phyloP scores from a whole-genome alignment of 2,113 vertebrate species.

The Amphilophus citrinellus region DNA sequence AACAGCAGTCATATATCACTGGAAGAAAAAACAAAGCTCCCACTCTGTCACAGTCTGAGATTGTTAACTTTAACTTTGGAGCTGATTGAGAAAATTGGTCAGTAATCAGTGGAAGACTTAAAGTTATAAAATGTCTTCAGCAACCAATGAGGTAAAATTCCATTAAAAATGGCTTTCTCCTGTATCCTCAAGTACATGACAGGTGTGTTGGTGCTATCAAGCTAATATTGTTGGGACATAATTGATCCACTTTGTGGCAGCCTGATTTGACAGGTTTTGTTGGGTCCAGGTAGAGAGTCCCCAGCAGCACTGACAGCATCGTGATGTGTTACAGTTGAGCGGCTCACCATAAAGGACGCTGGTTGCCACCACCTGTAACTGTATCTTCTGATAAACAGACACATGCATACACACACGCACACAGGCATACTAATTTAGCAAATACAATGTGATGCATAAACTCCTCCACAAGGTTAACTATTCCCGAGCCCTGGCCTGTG shows the following conservation, averaged over 20 bases:
- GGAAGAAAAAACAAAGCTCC: background rate
- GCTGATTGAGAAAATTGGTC: background rate
- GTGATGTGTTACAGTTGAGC: background rate
- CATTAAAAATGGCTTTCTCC: constrained; percentile 44
- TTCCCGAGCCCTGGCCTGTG: constrained; percentile 22
- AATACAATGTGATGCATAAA: constrained; percentile 28
- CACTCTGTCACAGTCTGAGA: too few species aligned
- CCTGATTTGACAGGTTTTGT: background rate
- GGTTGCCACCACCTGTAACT: background rate
- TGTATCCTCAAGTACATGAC: constrained; percentile 43
- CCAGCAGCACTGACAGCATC: background rate
- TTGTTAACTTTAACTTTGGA: background rate
- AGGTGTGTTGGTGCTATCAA: constrained; percentile 10
- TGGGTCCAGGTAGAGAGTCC: background rate
- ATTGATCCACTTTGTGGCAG: constrained; percentile 25
- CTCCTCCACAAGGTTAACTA: constrained; percentile 17
- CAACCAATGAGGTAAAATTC: constrained; percentile 29
- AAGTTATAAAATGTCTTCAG: constrained; percentile 55
- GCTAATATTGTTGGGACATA: constrained; percentile 11
- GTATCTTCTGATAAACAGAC: constrained; percentile 35
- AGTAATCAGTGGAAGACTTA: background rate
- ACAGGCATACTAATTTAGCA: too few species aligned
- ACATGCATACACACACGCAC: constrained; percentile 6
- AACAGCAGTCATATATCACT: background rate
- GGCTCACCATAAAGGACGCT: background rate